Evolutionary conservation across 2,888 invertebrate genomes (phyloP).

Genomic region (Ctena decussata): DNA sequence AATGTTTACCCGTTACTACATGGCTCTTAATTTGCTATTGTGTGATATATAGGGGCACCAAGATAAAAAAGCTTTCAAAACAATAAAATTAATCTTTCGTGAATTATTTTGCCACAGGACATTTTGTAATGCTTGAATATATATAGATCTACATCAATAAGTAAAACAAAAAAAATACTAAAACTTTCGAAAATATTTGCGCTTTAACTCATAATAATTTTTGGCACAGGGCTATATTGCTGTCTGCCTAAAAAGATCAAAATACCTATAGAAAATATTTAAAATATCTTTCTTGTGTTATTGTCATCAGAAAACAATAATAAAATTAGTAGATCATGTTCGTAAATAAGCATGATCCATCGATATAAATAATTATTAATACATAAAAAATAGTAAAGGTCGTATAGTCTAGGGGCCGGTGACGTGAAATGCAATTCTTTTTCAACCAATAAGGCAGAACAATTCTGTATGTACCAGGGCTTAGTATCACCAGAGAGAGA

Average conservation of each 20-base stretch:
- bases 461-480: too few relatives aligned
- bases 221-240: not conserved
- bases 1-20: too few relatives aligned
- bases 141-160: not conserved
- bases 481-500: too few relatives aligned
- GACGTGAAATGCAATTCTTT: too few relatives aligned
- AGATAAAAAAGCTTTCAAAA: not conserved
- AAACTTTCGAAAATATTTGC: not conserved
- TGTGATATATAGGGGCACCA: too few relatives aligned
- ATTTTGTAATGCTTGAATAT: not conserved
- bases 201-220: not conserved
- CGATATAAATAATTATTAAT: not conserved
- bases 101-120: not conserved
- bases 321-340: not conserved
- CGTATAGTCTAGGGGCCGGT: too few relatives aligned
- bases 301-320: not conserved
- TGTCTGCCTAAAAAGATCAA: not conserved
- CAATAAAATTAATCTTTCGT: not conserved
- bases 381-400: not conserved
- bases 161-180: not conserved
- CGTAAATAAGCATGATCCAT: not conserved
- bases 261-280: not conserved
- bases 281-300: not conserved
- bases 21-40: too few relatives aligned
- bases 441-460: too few relatives aligned